Conservation (phyloP, 2,113 vertebrate species). For the Calyptomena viridis region DNA sequence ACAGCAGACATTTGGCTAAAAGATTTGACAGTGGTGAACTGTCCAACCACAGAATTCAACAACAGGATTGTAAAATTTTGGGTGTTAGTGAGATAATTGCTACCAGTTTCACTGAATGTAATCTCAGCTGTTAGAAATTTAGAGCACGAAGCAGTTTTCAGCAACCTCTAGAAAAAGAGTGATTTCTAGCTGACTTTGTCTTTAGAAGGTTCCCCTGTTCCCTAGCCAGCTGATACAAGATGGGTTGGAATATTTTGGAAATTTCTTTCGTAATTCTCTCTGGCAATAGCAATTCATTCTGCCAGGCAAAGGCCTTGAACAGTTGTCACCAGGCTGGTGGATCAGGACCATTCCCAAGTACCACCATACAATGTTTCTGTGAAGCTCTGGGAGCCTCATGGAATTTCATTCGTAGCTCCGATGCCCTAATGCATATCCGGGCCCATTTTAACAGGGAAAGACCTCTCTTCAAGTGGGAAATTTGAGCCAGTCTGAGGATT, state of each 20-base stretch:
- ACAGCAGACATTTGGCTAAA: not conserved
- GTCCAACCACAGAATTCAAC: not conserved
- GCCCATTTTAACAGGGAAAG: not conserved
- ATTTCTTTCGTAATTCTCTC: not conserved
- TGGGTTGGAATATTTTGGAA: not conserved
- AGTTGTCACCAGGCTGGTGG: not conserved
- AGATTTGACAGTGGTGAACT: not conserved
- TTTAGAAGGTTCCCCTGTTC: not conserved
- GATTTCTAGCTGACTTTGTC: not conserved
- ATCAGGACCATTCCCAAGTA: not conserved
- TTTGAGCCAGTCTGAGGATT: not conserved
- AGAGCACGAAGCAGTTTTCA: not conserved
- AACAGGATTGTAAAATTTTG: not conserved
- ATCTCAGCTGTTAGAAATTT: not conserved
- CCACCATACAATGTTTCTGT: not conserved
- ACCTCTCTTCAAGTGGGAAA: not conserved
- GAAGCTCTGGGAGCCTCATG: not conserved
- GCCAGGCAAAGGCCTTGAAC: not conserved
- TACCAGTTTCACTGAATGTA: not conserved
- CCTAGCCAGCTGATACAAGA: not conserved
- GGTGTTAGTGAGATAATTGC: not conserved
- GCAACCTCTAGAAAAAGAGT: not conserved
- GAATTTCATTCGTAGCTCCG: not conserved
- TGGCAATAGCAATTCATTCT: not conserved
- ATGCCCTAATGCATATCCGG: not conserved